Conservation (phyloP, 2,797 vertebrate species). For the Tinamus major region DNA sequence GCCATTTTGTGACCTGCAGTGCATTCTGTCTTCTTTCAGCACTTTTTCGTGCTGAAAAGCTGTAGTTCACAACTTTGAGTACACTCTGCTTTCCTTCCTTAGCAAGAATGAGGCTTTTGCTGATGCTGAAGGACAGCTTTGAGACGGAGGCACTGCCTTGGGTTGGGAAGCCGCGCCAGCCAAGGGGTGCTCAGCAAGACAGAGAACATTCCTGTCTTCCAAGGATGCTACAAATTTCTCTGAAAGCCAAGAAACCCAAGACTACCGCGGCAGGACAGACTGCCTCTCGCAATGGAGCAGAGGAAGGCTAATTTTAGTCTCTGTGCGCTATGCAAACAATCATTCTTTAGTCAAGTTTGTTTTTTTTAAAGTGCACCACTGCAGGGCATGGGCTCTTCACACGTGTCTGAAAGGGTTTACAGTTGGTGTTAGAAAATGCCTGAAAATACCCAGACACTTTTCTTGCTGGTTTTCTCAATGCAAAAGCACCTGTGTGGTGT, state of each 20-base stretch:
- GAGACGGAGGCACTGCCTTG: background rate
- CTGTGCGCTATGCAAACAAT: slow-evolving; percentile 35
- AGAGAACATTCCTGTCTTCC: slow-evolving; percentile 30
- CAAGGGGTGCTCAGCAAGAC: background rate
- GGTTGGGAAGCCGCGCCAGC: background rate
- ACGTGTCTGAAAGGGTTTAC: background rate
- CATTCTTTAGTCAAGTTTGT: slow-evolving; percentile 7
- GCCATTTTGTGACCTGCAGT: background rate
- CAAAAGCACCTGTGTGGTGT: background rate
- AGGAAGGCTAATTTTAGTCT: slow-evolving; percentile 65
- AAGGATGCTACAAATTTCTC: background rate
- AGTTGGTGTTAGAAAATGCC: background rate
- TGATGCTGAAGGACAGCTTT: background rate
- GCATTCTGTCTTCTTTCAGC: rapidly evolving
- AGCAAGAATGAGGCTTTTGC: background rate
- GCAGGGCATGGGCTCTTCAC: background rate
- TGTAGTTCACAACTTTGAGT: background rate
- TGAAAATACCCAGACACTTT: background rate
- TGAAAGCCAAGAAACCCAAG: slow-evolving; percentile 53
- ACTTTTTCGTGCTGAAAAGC: background rate
- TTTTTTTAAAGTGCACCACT: slow-evolving; percentile 37
- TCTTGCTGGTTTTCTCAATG: background rate
- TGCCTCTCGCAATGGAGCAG: slow-evolving; percentile 5
- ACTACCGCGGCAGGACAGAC: slow-evolving; percentile 32
- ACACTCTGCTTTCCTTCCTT: background rate